A percentile compares a stretch with the other conserved stretches of the same genome.
These are phyloP conservation scores for Bryconaethiops microstoma DNA, from an alignment of 2,797 vertebrate genomes.

Conservation along the genomic window DNA sequence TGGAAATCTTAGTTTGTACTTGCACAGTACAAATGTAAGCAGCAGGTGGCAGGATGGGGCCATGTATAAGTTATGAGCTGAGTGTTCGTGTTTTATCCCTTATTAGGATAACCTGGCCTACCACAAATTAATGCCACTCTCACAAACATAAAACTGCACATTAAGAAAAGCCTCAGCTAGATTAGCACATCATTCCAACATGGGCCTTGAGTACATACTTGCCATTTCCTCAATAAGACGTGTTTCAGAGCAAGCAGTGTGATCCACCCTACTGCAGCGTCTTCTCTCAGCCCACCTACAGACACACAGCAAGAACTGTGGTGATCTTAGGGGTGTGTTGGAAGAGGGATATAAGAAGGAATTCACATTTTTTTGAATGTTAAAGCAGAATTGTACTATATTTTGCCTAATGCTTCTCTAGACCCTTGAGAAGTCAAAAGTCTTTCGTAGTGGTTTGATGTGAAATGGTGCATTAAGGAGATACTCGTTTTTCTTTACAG, in stretches of 20 bases:
- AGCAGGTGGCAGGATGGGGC: conserved; percentile 36
- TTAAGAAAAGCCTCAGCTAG: not conserved
- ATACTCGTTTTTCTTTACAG: too few species aligned
- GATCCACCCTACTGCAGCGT: not conserved
- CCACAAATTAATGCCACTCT: not conserved
- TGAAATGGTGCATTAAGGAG: too few species aligned
- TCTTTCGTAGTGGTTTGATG: too few species aligned
- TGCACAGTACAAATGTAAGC: conserved; percentile 19
- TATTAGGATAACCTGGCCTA: not conserved
- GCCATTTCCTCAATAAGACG: not conserved
- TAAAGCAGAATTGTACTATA: too few species aligned
- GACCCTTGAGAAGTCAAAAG: too few species aligned
- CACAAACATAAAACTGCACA: not conserved
- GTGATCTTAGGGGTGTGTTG: not conserved
- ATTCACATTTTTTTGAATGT: not conserved
- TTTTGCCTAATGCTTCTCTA: too few species aligned
- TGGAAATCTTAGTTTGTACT: not conserved
- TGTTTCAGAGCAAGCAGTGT: not conserved
- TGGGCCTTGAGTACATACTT: too few species aligned
- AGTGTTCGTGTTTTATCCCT: not conserved
- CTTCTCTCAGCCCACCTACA: not conserved
- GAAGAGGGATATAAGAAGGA: not conserved
- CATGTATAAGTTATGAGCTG: not conserved
- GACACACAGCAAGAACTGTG: not conserved
- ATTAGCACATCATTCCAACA: not conserved